phyloP scores from a whole-genome alignment of 2,113 vertebrate genomes.

The Polypterus bichir region DNA sequence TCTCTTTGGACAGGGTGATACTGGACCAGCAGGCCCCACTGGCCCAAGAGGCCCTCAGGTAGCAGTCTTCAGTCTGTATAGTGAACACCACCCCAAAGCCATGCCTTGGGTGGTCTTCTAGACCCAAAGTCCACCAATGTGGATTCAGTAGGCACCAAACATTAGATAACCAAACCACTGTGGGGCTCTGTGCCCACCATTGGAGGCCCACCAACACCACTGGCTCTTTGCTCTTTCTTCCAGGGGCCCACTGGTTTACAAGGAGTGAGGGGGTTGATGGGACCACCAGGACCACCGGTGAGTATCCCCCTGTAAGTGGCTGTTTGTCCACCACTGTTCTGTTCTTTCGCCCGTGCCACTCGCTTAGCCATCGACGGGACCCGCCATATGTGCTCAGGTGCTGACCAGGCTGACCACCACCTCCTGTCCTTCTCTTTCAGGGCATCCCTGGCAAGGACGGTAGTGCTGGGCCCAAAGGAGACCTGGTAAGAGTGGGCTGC shows the following conservation, averaged over 20 bases:
- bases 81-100: neutral
- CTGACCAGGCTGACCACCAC: neutral
- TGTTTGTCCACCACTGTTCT: no score
- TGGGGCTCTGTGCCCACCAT: neutral
- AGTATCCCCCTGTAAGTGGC: slow-evolving; percentile 9
- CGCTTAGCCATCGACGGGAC: no score
- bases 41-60: slow-evolving; percentile 63
- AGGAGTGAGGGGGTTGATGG: slow-evolving; percentile 52
- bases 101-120: neutral
- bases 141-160: neutral
- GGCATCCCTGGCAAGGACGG: slow-evolving; percentile 52
- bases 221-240: neutral
- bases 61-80: neutral
- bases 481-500: slow-evolving; percentile 43
- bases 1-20: slow-evolving; percentile 54
- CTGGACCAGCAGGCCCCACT: slow-evolving; percentile 47
- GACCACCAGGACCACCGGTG: slow-evolving; percentile 58
- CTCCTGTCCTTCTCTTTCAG: slow-evolving; percentile 34
- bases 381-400: neutral
- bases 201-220: neutral
- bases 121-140: neutral
- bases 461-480: slow-evolving; percentile 57
- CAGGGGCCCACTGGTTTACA: slow-evolving; percentile 67
- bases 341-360: neutral
- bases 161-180: neutral